Base-by-base conservation (phyloP, 1,140 invertebrate species). In the Araneus ventricosus region DNA sequence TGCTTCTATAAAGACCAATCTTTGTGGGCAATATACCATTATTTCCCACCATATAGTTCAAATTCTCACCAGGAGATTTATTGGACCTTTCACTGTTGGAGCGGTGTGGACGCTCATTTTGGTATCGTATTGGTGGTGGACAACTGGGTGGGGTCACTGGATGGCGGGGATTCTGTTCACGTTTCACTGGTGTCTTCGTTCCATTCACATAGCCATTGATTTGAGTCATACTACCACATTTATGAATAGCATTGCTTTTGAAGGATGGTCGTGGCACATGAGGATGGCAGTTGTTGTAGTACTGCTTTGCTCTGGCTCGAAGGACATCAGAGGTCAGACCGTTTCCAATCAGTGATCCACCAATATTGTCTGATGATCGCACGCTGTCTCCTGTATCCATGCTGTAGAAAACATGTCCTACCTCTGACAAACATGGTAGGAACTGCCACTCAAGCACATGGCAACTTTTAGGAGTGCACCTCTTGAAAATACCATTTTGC, bases 1-100 rank as follows among this genome's bases (percentile, higher is more conserved):
- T 97, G 94, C 97, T 97, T 89, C 97, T 96, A 95, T 97, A 93
- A 39, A 94, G 79, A 10, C 94, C 90, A 79, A 87, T 45, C n/a
- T 94, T 94, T 5, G 67, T 34, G 5, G 84, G 52, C 61, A 88
- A 94, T 24, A 82, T 85, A 70, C 88, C 89, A 88, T 90, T 86
- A 59, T 86, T 90, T 52, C 39, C 37, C 61, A 92, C 90, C 63
- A 70, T 59, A 37, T 89, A 92, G n/a, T 87, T 93, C 7, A 87
- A 39, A 91, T 90, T 90, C 27, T 86, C 87, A 24, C 41, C 24
- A 17, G 67, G 82, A 24, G 59, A 59, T 84, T 88, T 90, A 45
- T 93, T 94, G 6, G 92, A 86, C 70, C 94, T 63, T 45, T 94
- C 94, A 84, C 94, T 94, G 59, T 94, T 94, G 20, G 94, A 92